Conservation (phyloP, 2,113 vertebrate genomes). For the Narcine bancroftii region DNA sequence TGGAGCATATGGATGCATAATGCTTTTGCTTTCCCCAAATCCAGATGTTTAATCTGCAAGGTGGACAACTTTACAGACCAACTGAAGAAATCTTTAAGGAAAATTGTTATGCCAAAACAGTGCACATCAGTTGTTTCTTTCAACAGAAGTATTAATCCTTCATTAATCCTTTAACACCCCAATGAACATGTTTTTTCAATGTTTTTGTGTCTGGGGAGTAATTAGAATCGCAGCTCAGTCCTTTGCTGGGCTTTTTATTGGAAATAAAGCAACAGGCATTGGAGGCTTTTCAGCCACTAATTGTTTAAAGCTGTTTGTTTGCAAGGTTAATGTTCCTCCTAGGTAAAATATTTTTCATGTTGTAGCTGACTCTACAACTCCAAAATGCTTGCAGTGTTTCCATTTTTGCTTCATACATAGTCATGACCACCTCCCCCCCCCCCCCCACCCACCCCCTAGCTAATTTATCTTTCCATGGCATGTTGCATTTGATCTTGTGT, state of each 20-base stretch:
- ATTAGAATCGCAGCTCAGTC: not conserved
- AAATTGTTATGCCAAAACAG: not conserved
- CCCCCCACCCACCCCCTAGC: constrained; percentile 1
- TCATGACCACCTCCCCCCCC: no score
- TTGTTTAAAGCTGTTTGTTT: constrained; percentile 34
- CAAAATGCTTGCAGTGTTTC: not conserved
- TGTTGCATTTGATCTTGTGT: constrained; percentile 44
- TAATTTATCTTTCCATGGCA: not conserved
- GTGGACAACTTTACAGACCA: not conserved
- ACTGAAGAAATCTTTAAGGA: not conserved
- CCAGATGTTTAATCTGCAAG: constrained; percentile 17
- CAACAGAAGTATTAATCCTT: not conserved
- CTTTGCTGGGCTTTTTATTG: not conserved
- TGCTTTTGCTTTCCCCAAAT: not conserved
- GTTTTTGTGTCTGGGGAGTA: not conserved
- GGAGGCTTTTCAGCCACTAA: constrained; percentile 19
- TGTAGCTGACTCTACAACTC: constrained; percentile 3
- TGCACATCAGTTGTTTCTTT: constrained; percentile 6
- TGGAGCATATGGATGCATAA: not conserved
- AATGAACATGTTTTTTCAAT: not conserved
- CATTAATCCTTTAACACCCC: constrained; percentile 18
- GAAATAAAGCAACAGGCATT: constrained; percentile 4
- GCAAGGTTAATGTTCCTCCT: constrained; percentile 20
- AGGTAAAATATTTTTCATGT: constrained; percentile 28
- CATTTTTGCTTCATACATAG: not conserved